phyloP scores from a whole-genome alignment of 2,797 vertebrate species.

The Scyliorhinus canicula region DNA sequence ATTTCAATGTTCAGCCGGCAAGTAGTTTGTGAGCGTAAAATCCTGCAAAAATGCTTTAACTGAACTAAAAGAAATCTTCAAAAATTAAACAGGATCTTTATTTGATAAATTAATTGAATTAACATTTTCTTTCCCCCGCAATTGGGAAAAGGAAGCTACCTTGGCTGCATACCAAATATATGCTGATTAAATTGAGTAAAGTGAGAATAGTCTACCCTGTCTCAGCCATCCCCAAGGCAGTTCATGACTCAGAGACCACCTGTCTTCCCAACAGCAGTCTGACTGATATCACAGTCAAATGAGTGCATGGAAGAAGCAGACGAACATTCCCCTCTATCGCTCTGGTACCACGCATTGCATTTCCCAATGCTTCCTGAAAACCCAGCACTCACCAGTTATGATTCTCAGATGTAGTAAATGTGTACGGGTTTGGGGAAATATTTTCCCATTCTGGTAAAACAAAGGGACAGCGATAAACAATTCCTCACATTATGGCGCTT shows the following conservation, averaged over 20 bases:
- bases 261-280: neutral
- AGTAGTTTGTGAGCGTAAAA: neutral
- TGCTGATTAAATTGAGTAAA: neutral
- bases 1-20: neutral
- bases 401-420: neutral
- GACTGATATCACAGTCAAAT: neutral
- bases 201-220: neutral
- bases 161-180: neutral
- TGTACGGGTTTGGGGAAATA: neutral
- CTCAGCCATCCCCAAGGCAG: neutral
- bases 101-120: slow-evolving; percentile 6
- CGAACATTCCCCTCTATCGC: neutral
- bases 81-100: slow-evolving; percentile 2
- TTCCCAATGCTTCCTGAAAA: neutral
- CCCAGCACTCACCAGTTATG: neutral
- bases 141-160: neutral
- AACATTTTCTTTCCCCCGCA: neutral
- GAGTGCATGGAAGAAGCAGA: neutral
- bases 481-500: neutral
- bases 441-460: neutral
- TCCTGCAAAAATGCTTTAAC: neutral
- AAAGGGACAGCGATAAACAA: neutral
- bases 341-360: neutral
- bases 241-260: neutral
- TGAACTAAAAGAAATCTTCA: neutral